Evolutionary conservation across 1,140 invertebrate genomes (phyloP).

Genomic region (Hylaeus volcanicus): DNA sequence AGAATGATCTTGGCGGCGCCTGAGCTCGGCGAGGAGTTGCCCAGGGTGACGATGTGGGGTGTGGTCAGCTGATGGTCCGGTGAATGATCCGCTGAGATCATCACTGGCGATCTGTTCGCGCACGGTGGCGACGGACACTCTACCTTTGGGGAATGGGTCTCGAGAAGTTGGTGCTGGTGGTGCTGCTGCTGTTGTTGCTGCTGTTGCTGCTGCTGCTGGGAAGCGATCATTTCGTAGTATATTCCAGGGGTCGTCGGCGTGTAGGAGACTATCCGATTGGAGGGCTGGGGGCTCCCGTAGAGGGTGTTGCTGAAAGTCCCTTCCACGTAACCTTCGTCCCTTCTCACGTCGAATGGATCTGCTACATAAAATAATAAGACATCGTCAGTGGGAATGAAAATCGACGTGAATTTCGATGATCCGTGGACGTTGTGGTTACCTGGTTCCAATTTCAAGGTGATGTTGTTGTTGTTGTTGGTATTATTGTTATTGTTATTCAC

Average conservation of each 20-base stretch:
- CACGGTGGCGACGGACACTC: constrained; percentile 74
- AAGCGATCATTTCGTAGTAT: constrained; percentile 70
- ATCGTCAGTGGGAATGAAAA: background rate
- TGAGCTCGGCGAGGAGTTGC: constrained; percentile 66
- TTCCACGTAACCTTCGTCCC: constrained; percentile 65
- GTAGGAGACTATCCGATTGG: constrained; percentile 62
- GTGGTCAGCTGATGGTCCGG: constrained; percentile 74
- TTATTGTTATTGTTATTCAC: constrained; percentile 60
- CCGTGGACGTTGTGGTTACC: constrained; percentile 42
- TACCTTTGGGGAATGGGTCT: constrained; percentile 75
- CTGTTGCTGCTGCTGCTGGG: constrained; percentile 66
- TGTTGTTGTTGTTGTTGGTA: constrained; percentile 70
- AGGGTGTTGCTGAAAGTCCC: constrained; percentile 53
- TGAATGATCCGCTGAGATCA: constrained; percentile 70
- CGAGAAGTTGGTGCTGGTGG: constrained; percentile 65
- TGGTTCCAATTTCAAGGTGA: constrained; percentile 68
- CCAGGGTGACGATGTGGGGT: constrained; percentile 73
- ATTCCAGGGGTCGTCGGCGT: constrained; percentile 46
- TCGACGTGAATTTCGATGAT: too few relatives aligned
- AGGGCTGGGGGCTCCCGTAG: constrained; percentile 57
- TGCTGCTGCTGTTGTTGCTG: constrained; percentile 68
- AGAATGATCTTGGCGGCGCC: constrained; percentile 62
- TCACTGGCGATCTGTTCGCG: constrained; percentile 69
- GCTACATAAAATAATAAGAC: constrained; percentile 24
- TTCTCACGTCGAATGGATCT: constrained; percentile 76